Evolutionary conservation across 2,113 vertebrate species (phyloP).

Genomic region (Chitala chitala): DNA sequence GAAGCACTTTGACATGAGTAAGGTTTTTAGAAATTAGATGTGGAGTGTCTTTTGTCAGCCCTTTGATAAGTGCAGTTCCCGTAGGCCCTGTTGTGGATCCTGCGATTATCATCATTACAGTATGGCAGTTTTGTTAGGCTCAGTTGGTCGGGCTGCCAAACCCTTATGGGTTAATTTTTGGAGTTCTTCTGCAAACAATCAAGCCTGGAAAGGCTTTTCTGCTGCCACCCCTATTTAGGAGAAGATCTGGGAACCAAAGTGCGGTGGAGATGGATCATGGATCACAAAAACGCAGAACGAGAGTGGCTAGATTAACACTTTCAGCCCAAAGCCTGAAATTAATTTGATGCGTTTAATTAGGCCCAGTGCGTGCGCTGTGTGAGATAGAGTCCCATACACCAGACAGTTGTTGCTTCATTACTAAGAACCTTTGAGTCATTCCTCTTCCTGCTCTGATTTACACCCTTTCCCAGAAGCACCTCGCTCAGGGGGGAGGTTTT

Average conservation of each 20-base stretch:
- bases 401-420: not conserved
- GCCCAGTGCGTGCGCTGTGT: not conserved
- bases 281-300: too few species aligned
- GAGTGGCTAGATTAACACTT: too few species aligned
- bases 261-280: not conserved
- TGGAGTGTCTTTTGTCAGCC: not conserved
- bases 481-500: not conserved
- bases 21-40: conserved; percentile 6
- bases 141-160: not conserved
- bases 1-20: not conserved
- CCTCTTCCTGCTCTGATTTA: not conserved
- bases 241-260: conserved; percentile 1
- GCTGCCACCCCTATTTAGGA: too few species aligned
- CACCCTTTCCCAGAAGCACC: not conserved
- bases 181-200: not conserved
- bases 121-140: not conserved
- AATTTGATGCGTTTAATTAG: too few species aligned
- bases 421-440: not conserved
- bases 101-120: conserved; percentile 7
- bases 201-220: too few species aligned
- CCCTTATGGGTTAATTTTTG: not conserved
- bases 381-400: not conserved
- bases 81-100: not conserved
- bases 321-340: too few species aligned
- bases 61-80: not conserved